Evolutionary conservation across 2,113 vertebrate species (phyloP).

Genomic region (Heterocephalus glaber): DNA sequence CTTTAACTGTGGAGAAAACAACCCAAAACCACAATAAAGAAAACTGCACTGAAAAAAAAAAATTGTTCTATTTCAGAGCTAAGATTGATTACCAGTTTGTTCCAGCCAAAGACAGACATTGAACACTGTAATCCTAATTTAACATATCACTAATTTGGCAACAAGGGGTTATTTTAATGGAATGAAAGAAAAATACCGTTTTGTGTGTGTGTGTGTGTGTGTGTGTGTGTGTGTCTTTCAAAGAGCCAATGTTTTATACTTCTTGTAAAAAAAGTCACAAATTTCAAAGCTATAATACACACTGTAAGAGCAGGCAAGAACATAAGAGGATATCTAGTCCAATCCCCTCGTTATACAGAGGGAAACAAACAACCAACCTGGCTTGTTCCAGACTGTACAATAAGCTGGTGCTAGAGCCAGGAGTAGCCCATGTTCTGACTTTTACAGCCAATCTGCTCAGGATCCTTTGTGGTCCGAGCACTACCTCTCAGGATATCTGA

Average conservation of each 20-base stretch:
- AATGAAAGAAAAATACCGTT: conserved; percentile 65
- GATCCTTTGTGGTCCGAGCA: not conserved
- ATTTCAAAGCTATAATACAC: conserved; percentile 42
- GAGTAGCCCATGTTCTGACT: not conserved
- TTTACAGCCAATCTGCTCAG: not conserved
- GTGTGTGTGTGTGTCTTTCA: conserved; percentile 29
- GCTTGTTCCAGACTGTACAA: not conserved
- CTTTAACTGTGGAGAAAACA: too few species aligned
- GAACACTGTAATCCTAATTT: conserved; percentile 29
- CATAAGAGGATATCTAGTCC: not conserved
- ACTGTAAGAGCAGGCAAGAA: not conserved
- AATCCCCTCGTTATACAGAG: conserved; percentile 22
- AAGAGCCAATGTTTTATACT: not conserved
- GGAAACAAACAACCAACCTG: not conserved
- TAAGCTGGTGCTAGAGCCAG: not conserved
- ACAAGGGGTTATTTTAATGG: conserved; percentile 27
- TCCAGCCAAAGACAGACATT: not conserved
- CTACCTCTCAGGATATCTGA: not conserved
- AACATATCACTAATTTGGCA: conserved; percentile 60
- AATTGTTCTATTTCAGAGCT: conserved; percentile 16
- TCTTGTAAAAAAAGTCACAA: conserved; percentile 21
- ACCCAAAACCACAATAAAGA: too few species aligned
- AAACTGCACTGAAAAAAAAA: too few species aligned
- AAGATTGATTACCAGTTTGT: not conserved
- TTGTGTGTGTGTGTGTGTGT: not conserved